phyloP scores from a whole-genome alignment of 92 coral and sea anemone species.

The Umimayanthus chanpuru region DNA sequence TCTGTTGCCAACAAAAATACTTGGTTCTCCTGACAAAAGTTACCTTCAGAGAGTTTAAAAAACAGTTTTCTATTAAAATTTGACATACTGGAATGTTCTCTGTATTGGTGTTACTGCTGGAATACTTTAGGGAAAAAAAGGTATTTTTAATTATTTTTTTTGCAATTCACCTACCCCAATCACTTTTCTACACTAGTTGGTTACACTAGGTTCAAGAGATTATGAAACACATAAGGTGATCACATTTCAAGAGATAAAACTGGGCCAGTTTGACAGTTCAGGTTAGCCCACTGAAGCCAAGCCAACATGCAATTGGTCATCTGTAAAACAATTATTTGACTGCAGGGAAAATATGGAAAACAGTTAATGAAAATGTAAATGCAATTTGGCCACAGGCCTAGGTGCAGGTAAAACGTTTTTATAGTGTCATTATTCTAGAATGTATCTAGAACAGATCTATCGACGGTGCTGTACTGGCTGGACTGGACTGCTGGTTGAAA shows the following conservation, averaged over 20 bases:
- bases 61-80: no score
- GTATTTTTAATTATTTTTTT: no score
- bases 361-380: not conserved
- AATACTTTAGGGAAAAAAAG: no score
- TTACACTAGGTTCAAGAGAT: not conserved
- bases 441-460: not conserved
- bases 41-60: no score
- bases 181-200: no score
- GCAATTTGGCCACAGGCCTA: constrained; percentile 1
- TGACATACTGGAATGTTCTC: no score
- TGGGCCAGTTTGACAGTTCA: constrained; percentile 6
- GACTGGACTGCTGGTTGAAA: constrained; percentile 18
- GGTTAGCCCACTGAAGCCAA: constrained; percentile 6
- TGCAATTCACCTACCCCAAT: no score
- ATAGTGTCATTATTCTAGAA: constrained; percentile 4
- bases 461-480: constrained; percentile 15
- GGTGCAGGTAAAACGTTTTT: constrained; percentile 8
- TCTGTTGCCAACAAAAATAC: no score
- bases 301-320: constrained; percentile 5
- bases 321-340: constrained; percentile 13
- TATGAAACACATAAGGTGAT: not conserved
- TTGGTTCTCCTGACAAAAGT: no score
- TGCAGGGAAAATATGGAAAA: not conserved
- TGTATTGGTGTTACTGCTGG: no score
- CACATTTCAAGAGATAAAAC: constrained; percentile 2